Percentiles rank a stretch among this genome's conserved stretches.
Conservation (phyloP, 1,140 invertebrate genomes). For the Pseudomyrmex cubaensis region DNA sequence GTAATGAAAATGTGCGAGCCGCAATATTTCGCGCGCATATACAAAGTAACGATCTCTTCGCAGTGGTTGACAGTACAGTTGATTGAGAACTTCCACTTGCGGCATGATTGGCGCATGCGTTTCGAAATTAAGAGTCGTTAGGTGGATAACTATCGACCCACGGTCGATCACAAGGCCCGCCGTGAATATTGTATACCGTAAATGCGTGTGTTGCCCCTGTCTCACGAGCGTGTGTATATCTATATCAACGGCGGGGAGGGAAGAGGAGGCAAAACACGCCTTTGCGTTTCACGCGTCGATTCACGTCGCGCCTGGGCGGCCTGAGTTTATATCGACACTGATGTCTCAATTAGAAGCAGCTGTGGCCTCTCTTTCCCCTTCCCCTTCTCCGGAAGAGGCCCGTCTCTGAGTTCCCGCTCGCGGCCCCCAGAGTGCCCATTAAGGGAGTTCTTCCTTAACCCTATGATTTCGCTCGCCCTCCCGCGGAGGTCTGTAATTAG, state of each 20-base stretch:
- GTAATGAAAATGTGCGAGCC: not conserved
- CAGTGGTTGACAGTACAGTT: slow-evolving; percentile 7
- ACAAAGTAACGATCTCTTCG: not conserved
- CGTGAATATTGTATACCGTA: slow-evolving; percentile 41
- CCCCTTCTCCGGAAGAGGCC: slow-evolving; percentile 37
- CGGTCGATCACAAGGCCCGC: slow-evolving; percentile 38
- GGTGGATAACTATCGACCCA: slow-evolving; percentile 49
- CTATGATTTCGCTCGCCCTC: slow-evolving; percentile 60
- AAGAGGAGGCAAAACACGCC: slow-evolving; percentile 23
- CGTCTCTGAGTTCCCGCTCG: slow-evolving; percentile 26
- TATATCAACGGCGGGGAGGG: not conserved
- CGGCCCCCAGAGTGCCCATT: slow-evolving; percentile 36
- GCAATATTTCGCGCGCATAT: not conserved
- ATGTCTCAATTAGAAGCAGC: slow-evolving; percentile 71
- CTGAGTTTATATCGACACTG: slow-evolving; percentile 48
- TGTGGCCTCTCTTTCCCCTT: slow-evolving; percentile 37
- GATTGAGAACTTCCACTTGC: slow-evolving; percentile 49
- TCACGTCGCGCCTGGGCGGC: slow-evolving; percentile 35
- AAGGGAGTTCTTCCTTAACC: slow-evolving; percentile 54
- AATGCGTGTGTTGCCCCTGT: slow-evolving; percentile 5
- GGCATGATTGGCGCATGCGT: slow-evolving; percentile 46
- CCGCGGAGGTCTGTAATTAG: slow-evolving; percentile 37
- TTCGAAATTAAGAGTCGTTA: slow-evolving; percentile 54
- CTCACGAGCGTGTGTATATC: slow-evolving; percentile 35
- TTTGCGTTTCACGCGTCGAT: slow-evolving; percentile 64